phyloP scores from a whole-genome alignment of 2,888 invertebrate genomes.

The Habroteleia sp. region DNA sequence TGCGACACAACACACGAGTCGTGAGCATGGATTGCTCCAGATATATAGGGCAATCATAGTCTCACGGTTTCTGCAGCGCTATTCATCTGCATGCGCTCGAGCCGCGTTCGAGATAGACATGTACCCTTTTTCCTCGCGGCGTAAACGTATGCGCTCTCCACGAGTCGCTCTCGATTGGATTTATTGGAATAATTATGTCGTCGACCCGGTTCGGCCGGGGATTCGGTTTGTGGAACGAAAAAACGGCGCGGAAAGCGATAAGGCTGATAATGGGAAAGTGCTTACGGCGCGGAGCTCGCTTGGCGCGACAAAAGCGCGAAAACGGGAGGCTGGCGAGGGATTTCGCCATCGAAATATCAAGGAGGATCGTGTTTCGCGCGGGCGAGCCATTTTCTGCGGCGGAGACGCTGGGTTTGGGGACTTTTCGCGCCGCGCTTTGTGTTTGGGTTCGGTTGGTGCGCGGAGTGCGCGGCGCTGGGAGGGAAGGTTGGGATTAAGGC shows the following conservation, averaged over 20 bases:
- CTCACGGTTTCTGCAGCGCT: slow-evolving; percentile 80
- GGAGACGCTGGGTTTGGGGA: no score
- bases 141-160: slow-evolving; percentile 53
- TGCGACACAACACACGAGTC: slow-evolving; percentile 71
- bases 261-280: slow-evolving; percentile 56
- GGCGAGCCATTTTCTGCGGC: no score
- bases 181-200: slow-evolving; percentile 73
- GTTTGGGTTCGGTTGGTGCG: no score
- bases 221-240: slow-evolving; percentile 52
- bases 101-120: slow-evolving; percentile 64
- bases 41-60: slow-evolving; percentile 80
- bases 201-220: slow-evolving; percentile 61
- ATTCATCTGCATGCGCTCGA: slow-evolving; percentile 79
- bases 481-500: no score
- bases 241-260: slow-evolving; percentile 53
- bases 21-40: slow-evolving; percentile 71
- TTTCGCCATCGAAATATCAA: slow-evolving; percentile 60
- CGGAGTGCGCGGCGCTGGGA: no score
- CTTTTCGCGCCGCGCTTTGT: no score
- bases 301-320: slow-evolving; percentile 42
- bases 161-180: slow-evolving; percentile 70
- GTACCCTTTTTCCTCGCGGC: slow-evolving; percentile 64
- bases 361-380: slow-evolving; percentile 46
- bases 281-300: no score
- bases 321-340: slow-evolving; percentile 31